Base-by-base conservation (phyloP, 2,888 invertebrate species). In the Dolomedes plantarius region DNA sequence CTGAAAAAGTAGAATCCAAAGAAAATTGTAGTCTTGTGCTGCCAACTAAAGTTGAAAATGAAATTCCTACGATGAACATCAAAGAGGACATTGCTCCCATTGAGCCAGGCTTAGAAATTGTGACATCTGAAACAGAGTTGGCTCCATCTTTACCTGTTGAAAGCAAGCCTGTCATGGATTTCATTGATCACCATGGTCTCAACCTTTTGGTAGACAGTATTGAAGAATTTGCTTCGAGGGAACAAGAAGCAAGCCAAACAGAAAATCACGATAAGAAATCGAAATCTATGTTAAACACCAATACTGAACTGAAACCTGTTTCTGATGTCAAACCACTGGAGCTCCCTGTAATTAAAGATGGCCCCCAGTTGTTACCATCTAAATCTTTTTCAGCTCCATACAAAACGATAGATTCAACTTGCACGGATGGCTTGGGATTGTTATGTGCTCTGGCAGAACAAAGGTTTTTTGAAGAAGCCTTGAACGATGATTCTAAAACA, bases 391-490 rank as follows among this genome's bases (percentile, higher is more conserved):
- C 75, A 19, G 46, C 87, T 19, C 56, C 75, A 11, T 87, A 71
- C 39, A 76, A 72, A 64, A 78, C 73, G 16, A 68, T 88, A 29
- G 88, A 88, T 27, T 71, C 88, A n/a, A 62, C 73, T 7, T 85
- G 86, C 56, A 85, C 81, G 39, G 88, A 89, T 68, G 91, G 91
- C 0, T 91, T 97, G 19, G 95, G 95, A 76, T 91, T 97, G 39
- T 91, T 97, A 31, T 96, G 96, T 91, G 96, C 96, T 9, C 92
- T 96, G 85, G 97, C 96, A 0, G 96, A 96, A 90, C 96, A 96
- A 90, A 93, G 96, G 89, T 95, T 96, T 88, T 94, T 94, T 92
- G 95, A 96, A 90, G 96, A 96, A 69, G 83, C 73, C 19, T n/a
- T 73, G 46, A 86, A 89, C 91, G 81, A 79, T 46, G 87, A 76